Conservation (phyloP, 1,140 invertebrate species). For the Lasioglossum baleicum region DNA sequence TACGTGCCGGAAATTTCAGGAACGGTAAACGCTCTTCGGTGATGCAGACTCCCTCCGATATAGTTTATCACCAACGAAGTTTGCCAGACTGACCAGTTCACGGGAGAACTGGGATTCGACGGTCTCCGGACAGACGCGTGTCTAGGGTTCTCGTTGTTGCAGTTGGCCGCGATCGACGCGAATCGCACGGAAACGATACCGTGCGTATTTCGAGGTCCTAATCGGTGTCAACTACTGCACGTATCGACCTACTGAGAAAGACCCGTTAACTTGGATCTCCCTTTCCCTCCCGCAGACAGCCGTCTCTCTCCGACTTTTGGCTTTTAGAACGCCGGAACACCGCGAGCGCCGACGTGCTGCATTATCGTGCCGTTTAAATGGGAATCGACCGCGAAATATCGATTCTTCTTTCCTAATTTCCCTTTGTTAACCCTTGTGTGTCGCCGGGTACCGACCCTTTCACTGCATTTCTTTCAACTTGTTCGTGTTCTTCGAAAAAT, state of each 20-base stretch:
- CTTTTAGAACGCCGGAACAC: slow-evolving; percentile 28
- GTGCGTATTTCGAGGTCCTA: slow-evolving; percentile 73
- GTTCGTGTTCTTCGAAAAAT: too few relatives aligned
- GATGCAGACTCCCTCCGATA: background rate
- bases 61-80: too few relatives aligned
- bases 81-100: background rate
- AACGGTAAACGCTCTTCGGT: background rate
- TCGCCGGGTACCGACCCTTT: too few relatives aligned
- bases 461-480: too few relatives aligned
- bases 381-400: background rate
- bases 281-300: slow-evolving; percentile 48
- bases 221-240: slow-evolving; percentile 79
- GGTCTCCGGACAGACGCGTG: too few relatives aligned
- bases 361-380: slow-evolving; percentile 8
- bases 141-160: too few relatives aligned
- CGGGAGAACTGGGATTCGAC: background rate
- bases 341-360: background rate
- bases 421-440: too few relatives aligned
- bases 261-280: slow-evolving; percentile 73
- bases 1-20: background rate
- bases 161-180: too few relatives aligned
- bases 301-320: slow-evolving; percentile 48
- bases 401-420: too few relatives aligned
- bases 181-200: background rate
- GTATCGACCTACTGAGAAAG: slow-evolving; percentile 77